Base-by-base conservation (phyloP, 1,140 invertebrate genomes). In the Trialeurodes vaporariorum region DNA sequence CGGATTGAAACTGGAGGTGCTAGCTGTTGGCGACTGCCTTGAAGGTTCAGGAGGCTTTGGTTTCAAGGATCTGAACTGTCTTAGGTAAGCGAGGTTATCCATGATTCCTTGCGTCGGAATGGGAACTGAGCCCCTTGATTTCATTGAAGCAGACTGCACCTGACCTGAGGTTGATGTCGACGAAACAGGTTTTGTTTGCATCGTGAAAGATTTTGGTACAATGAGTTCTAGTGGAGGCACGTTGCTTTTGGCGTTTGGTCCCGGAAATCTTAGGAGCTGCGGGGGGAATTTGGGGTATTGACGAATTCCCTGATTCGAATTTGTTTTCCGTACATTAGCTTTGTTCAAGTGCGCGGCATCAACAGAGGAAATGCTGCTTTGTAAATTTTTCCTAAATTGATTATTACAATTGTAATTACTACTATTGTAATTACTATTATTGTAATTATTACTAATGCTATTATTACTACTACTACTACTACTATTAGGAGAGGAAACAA, bases 1-100 rank as follows among this genome's bases (percentile, higher is more conserved):
- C 2, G 80, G 80, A 63, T 79, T 78, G 68, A 81, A 49, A 49
- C 34, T 17, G 5, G 34, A 49, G 5, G 34, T 5, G 5, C 17
- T 49, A 81, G 22, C 22, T 27, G 22, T 40, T 25, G 22, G 27
- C 11, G 25, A 12, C 12, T 34, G 34, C 23, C n/a, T n/a, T n/a
- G n/a, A n/a, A 49, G 34, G 34, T 49, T 49, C 34, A 23, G 11
- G 5, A 11, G 60, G 60, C n/a, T 25, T 25, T 11, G 60, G 60
- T 22, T 61, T 61, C n/a, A 25, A 61, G 9, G n/a, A 61, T n/a
- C n/a, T 5, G 25, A 9, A 61, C n/a, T 61, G n/a, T 9, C 60
- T 5, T 40, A 25, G 27, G 12, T 24, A 21, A 63, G 13, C 21
- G 17, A 59, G 25, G 61, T 63, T 68, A 1, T 12, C 13, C 26